Evolutionary conservation across 1,140 invertebrate genomes (phyloP).

Genomic region (Tribolium castaneum): DNA sequence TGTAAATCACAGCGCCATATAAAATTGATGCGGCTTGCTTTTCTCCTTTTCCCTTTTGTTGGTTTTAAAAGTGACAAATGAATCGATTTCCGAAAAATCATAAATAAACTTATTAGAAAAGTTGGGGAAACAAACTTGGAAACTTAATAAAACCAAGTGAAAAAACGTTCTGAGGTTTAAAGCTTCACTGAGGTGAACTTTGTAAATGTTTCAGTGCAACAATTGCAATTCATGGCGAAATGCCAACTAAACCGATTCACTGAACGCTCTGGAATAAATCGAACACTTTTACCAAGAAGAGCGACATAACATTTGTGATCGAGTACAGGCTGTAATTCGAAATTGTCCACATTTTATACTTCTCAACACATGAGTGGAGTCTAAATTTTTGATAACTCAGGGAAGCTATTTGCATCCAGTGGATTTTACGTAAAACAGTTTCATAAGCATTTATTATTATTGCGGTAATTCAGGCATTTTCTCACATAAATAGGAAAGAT

Average conservation of each 20-base stretch:
- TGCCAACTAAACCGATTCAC: conserved; percentile 6
- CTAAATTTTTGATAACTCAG: too few species aligned
- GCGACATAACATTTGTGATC: neutral
- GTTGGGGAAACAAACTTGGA: neutral
- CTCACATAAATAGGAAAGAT: too few species aligned
- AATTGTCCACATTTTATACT: too few species aligned
- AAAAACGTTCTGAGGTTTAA: neutral
- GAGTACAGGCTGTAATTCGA: too few species aligned
- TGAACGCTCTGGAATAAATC: conserved; percentile 2
- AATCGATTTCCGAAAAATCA: neutral
- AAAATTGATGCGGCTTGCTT: conserved; percentile 3
- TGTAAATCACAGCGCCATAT: neutral
- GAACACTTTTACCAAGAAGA: neutral
- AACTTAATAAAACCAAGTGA: neutral
- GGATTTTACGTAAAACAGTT: too few species aligned
- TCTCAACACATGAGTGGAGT: too few species aligned
- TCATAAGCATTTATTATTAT: too few species aligned
- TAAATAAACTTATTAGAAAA: neutral
- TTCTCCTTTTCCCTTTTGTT: neutral
- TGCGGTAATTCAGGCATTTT: too few species aligned
- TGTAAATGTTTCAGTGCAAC: conserved; percentile 15
- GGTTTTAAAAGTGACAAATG: neutral
- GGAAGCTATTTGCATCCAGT: too few species aligned
- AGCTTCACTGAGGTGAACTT: neutral
- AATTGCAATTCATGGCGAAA: conserved; percentile 19